Conservation (phyloP, 2,888 invertebrate genomes). For the Eupithecia tripunctaria region DNA sequence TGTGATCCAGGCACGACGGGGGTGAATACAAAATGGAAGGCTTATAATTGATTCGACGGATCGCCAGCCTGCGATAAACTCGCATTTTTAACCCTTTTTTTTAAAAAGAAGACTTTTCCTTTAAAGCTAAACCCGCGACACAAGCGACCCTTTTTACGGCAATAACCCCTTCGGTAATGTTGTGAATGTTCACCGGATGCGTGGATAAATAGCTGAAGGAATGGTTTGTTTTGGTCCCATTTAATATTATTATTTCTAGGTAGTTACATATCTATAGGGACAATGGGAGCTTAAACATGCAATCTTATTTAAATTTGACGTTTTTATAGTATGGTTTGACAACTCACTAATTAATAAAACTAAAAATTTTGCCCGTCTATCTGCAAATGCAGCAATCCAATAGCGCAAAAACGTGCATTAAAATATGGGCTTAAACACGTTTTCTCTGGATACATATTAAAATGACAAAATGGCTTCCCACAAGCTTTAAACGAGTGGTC, state of each 20-base stretch:
- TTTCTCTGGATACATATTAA: no score
- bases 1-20: slow-evolving; percentile 44
- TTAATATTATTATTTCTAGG: slow-evolving; percentile 9
- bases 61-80: slow-evolving; percentile 53
- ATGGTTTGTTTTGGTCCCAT: slow-evolving; percentile 31
- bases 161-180: slow-evolving; percentile 62
- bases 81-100: slow-evolving; percentile 60
- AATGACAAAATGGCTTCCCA: no score
- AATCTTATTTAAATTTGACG: no score
- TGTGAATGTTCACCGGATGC: slow-evolving; percentile 60
- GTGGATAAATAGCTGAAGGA: slow-evolving; percentile 49
- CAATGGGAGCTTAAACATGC: no score
- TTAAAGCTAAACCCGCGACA: slow-evolving; percentile 51
- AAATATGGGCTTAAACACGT: no score
- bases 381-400: no score
- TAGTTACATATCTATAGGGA: no score
- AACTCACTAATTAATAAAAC: no score
- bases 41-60: slow-evolving; percentile 64
- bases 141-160: slow-evolving; percentile 61
- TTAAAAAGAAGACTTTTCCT: slow-evolving; percentile 61
- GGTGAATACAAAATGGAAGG: slow-evolving; percentile 42
- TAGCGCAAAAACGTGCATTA: no score
- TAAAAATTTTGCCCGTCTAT: no score
- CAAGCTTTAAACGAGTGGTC: no score
- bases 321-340: no score